phyloP scores from a whole-genome alignment of 2,113 vertebrate species.

The Ornithorhynchus anatinus region DNA sequence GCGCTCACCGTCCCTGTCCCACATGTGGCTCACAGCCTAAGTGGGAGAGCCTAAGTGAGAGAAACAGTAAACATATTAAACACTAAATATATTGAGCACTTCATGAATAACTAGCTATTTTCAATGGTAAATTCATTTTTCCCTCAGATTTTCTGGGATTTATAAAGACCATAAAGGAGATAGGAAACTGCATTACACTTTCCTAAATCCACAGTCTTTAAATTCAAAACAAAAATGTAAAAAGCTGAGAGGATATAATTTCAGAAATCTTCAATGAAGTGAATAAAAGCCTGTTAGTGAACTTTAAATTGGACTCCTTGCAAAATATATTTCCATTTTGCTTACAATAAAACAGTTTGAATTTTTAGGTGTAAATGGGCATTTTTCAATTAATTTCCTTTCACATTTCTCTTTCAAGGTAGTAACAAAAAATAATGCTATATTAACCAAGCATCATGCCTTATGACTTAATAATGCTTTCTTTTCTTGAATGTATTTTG shows the following conservation, averaged over 20 bases:
- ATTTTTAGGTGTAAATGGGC: constrained; percentile 18
- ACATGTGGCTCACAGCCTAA: too few species aligned
- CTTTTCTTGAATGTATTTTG: too few species aligned
- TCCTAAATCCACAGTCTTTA: neutral
- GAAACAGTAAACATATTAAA: too few species aligned
- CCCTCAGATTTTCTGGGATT: neutral
- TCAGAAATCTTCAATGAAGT: constrained; percentile 9
- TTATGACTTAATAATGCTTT: neutral
- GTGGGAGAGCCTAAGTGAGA: too few species aligned
- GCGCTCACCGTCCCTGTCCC: too few species aligned
- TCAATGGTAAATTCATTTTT: too few species aligned
- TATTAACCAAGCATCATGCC: neutral
- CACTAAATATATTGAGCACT: too few species aligned
- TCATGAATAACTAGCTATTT: too few species aligned
- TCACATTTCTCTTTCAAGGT: constrained; percentile 13
- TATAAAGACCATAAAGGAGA: neutral
- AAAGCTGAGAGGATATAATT: constrained; percentile 1
- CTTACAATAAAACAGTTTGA: constrained; percentile 27
- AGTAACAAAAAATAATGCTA: constrained; percentile 31
- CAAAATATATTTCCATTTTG: constrained; percentile 43
- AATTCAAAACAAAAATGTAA: neutral
- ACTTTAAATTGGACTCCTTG: constrained; percentile 34
- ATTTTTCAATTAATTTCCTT: constrained; percentile 34
- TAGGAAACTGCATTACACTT: neutral
- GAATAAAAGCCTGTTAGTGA: constrained; percentile 46